Percentiles rank a stretch among this genome's conserved stretches.
Evolutionary conservation across 2,113 vertebrate genomes (phyloP).

Genomic region (Prinia subflava): DNA sequence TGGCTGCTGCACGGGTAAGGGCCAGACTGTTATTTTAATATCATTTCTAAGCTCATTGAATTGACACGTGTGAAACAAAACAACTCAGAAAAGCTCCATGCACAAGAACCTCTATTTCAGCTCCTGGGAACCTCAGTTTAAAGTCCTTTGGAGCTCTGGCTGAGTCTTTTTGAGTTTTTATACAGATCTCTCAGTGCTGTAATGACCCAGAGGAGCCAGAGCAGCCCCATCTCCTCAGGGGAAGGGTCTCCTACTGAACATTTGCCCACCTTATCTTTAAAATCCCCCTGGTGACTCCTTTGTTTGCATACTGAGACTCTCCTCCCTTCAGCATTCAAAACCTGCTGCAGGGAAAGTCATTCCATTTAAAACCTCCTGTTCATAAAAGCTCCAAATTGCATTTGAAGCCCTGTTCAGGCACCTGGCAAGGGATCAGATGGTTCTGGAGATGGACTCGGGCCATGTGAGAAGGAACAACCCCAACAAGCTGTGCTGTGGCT

Average conservation of each 20-base stretch:
- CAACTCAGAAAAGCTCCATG: not conserved
- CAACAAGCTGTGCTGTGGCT: not conserved
- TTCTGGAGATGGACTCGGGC: not conserved
- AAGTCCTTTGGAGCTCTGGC: not conserved
- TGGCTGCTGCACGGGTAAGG: not conserved
- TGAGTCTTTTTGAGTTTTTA: not conserved
- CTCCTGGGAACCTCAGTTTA: not conserved
- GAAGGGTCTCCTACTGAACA: not conserved
- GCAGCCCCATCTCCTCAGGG: not conserved
- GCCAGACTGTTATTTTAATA: not conserved
- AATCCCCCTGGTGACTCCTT: not conserved
- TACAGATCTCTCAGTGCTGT: not conserved
- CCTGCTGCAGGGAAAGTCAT: not conserved
- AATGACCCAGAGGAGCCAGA: not conserved
- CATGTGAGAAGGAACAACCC: not conserved
- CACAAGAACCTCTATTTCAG: not conserved
- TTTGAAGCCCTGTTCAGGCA: not conserved
- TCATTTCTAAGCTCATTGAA: not conserved
- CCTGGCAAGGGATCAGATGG: constrained; percentile 49
- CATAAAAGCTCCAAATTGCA: not conserved
- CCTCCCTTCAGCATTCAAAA: not conserved
- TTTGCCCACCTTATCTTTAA: not conserved
- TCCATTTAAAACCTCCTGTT: not conserved
- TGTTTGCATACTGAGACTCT: not conserved
- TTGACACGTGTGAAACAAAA: not conserved